These are phyloP conservation scores for Leuctra nigra DNA, from an alignment of 2,888 invertebrate genomes.

Conservation along the genomic window DNA sequence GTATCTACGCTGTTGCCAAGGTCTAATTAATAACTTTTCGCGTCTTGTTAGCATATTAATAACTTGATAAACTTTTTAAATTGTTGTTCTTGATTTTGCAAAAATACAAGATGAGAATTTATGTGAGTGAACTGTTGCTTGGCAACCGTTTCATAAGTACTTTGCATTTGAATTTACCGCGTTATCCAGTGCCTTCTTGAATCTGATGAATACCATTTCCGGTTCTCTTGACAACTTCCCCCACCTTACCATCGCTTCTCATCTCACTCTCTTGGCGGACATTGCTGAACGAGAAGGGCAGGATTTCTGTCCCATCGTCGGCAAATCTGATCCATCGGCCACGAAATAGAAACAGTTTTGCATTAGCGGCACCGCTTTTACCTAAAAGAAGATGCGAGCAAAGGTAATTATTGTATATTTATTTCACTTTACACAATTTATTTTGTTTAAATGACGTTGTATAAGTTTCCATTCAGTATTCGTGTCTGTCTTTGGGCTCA, in stretches of 20 bases:
- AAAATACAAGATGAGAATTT: neutral
- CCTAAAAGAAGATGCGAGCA: slow-evolving; percentile 6
- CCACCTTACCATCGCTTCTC: too few species aligned
- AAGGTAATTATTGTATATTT: slow-evolving; percentile 1
- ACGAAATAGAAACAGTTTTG: neutral
- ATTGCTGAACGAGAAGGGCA: too few species aligned
- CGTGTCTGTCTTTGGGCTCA: too few species aligned
- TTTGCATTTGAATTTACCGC: neutral
- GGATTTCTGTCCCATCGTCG: too few species aligned
- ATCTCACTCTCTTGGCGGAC: too few species aligned
- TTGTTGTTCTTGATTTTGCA: neutral
- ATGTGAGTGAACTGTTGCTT: neutral
- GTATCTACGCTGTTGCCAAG: slow-evolving; percentile 63
- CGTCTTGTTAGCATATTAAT: slow-evolving; percentile 58
- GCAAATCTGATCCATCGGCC: neutral
- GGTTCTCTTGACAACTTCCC: too few species aligned
- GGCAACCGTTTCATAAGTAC: neutral
- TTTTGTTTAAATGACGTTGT: too few species aligned
- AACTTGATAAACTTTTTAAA: too few species aligned
- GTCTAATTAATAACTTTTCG: slow-evolving; percentile 61
- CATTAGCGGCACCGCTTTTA: neutral
- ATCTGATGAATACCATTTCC: too few species aligned
- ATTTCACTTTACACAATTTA: too few species aligned
- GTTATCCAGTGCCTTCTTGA: too few species aligned
- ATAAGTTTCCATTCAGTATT: too few species aligned